Evolutionary conservation across 2,113 vertebrate genomes (phyloP).

Genomic region (Lagenorhynchus albirostris): DNA sequence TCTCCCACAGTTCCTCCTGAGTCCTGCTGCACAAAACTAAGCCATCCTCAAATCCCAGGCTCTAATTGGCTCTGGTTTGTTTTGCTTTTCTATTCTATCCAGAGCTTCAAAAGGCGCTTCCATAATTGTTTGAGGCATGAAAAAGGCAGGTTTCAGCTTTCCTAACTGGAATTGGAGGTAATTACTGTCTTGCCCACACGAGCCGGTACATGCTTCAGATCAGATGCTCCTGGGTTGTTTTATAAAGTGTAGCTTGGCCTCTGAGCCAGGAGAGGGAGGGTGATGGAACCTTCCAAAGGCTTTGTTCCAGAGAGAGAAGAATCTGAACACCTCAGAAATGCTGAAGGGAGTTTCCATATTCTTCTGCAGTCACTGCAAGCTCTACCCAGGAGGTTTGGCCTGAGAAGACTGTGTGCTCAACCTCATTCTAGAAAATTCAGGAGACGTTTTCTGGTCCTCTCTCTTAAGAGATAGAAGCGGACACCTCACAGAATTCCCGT

Average conservation of each 20-base stretch:
- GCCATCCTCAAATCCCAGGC: constrained; percentile 74
- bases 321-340: background rate
- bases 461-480: background rate
- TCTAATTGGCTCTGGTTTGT: constrained; percentile 77
- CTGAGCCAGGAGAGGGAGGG: constrained; percentile 33
- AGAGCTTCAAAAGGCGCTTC: constrained; percentile 75
- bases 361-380: background rate
- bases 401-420: background rate
- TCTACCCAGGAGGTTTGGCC: background rate
- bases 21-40: constrained; percentile 68
- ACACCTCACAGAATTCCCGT: background rate
- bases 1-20: constrained; percentile 73
- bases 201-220: constrained; percentile 63
- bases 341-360: background rate
- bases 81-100: constrained; percentile 77
- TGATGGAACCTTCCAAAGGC: background rate
- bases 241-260: constrained; percentile 28
- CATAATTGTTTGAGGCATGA: constrained; percentile 68
- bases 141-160: constrained; percentile 73
- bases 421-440: background rate
- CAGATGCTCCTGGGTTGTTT: constrained; percentile 56
- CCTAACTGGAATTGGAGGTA: constrained; percentile 74
- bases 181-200: constrained; percentile 68
- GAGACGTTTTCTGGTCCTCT: background rate
- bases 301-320: background rate